Evolutionary conservation across 2,113 vertebrate genomes (phyloP).

Genomic region (Callocephalon fimbriatum): DNA sequence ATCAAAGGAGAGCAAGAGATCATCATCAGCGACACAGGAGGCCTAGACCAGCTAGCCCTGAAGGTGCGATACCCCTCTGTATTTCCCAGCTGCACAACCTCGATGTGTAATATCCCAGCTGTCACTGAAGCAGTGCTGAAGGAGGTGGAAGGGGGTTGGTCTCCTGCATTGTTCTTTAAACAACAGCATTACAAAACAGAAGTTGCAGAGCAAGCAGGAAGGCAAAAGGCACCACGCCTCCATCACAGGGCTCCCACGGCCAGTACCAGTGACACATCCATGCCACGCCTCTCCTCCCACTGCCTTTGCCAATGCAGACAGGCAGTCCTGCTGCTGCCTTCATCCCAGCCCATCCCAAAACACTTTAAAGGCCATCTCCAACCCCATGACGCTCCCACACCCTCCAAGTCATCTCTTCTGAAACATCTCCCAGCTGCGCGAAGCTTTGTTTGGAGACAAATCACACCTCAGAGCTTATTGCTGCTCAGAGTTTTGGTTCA

Average conservation of each 20-base stretch:
- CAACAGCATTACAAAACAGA: background rate
- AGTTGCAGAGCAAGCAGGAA: background rate
- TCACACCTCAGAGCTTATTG: background rate
- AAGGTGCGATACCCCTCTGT: rapidly evolving
- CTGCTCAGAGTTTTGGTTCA: background rate
- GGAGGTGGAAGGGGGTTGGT: background rate
- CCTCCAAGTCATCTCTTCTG: background rate
- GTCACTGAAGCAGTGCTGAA: background rate
- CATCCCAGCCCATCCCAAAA: background rate
- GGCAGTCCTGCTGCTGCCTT: background rate
- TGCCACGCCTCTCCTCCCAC: background rate
- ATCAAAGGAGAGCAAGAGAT: background rate
- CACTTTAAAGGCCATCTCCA: background rate
- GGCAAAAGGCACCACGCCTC: background rate
- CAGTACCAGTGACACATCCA: background rate
- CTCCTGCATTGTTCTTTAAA: background rate
- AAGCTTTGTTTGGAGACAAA: background rate
- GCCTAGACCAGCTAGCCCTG: background rate
- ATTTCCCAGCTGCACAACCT: background rate
- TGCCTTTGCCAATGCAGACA: background rate
- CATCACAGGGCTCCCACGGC: background rate
- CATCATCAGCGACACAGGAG: rapidly evolving
- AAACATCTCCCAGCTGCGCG: background rate
- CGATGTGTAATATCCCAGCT: background rate
- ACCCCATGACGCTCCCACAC: background rate